Evolutionary conservation across 1,140 invertebrate genomes (phyloP).

Genomic region (Druon quercuslanigerum): DNA sequence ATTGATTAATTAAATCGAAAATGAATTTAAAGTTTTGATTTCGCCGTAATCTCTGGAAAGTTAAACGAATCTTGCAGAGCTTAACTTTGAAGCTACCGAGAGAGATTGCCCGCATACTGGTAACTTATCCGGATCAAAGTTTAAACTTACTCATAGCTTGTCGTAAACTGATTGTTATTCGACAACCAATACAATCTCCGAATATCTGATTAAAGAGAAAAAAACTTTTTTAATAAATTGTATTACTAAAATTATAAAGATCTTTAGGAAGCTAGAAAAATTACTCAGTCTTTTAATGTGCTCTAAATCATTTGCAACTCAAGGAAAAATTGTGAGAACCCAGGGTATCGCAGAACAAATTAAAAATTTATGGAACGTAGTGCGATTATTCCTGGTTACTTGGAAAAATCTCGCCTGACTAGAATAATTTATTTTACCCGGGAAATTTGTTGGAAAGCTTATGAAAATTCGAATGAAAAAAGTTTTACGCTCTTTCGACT

Average conservation of each 20-base stretch:
- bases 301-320: slow-evolving; percentile 7
- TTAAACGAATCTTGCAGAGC: background rate
- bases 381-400: background rate
- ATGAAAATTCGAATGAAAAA: background rate
- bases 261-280: background rate
- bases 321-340: background rate
- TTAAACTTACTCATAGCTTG: background rate
- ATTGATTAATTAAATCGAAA: slow-evolving; percentile 11
- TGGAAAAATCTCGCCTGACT: slow-evolving; percentile 17
- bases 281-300: slow-evolving; percentile 4
- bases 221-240: background rate
- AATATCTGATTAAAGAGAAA: background rate
- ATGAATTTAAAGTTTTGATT: slow-evolving; percentile 2
- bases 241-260: background rate
- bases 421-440: slow-evolving; percentile 5
- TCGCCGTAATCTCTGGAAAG: background rate
- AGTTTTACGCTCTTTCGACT: background rate
- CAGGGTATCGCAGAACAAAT: background rate
- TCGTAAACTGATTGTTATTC: no score
- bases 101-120: background rate
- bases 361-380: slow-evolving; percentile 22
- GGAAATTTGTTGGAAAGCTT: slow-evolving; percentile 5
- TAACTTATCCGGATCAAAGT: background rate
- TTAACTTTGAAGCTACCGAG: slow-evolving; percentile 4
- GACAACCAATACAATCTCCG: no score